Base-by-base conservation (phyloP, 2,888 invertebrate genomes). In the Pimpla rufipes region DNA sequence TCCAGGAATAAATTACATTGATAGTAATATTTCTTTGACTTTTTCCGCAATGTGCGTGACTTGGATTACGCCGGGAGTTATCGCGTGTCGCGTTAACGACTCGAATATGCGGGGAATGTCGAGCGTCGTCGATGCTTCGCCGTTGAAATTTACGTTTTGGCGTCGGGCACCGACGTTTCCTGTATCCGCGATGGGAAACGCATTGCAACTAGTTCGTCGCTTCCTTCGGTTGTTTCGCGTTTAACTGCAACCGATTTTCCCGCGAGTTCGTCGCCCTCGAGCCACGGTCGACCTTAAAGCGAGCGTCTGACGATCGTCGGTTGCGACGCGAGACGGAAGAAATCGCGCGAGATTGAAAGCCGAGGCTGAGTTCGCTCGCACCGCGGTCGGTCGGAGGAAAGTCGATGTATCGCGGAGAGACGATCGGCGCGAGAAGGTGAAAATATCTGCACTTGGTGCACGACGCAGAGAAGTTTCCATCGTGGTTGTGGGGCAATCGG, bases 41-140 rank as follows among this genome's bases (percentile, higher is more conserved):
- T 66, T 66, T 45, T 47, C n/a, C n/a, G 7, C 5, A 47, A 47
- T 47, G 5, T 40, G 59, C 57, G 29, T 71, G 29, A 71, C 45
- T 59, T 59, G 11, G 23, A 45, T 71, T 59, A 57, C 29, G 3
- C 18, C 40, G 8, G 13, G 29, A n/a, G 35, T 71, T 71, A 45
- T 59, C 29, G 42, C 29, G 16, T 11, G 13, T 59, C 57, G 1
- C 57, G 11, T 42, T 6, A 66, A 23, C 42, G 13, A 66, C 10
- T 57, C n/a, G n/a, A 55, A 23, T 37, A 37, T 37, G 8, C 11
- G 40, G 6, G 18, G 21, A 13, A 40, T 18, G 6, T 40, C 42
- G 13, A 64, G 11, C 1, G 3, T 2, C 42, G 23, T 66, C 45
- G 45, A 66, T n/a, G n/a, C n/a, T n/a, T n/a, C n/a, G n/a, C n/a